Evolutionary conservation across 2,113 vertebrate species (phyloP).

Genomic region (Crotalus viridis): DNA sequence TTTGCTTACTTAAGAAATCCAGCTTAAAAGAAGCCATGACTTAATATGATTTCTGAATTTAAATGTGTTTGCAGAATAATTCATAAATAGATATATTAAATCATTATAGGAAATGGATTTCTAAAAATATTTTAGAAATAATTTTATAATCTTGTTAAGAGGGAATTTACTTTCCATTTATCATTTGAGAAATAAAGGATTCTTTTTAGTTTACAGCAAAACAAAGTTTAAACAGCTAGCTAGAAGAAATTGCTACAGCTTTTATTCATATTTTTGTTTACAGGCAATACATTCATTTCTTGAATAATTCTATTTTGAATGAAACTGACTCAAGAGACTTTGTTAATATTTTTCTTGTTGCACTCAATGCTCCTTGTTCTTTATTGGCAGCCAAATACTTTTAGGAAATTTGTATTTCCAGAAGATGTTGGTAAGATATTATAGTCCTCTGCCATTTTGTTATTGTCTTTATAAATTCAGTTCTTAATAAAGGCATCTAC

Average conservation of each 20-base stretch:
- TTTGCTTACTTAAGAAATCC: background rate
- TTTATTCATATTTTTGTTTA: conserved; percentile 23
- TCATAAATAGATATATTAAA: background rate
- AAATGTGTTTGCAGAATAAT: background rate
- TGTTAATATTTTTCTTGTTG: background rate
- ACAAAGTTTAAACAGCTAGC: conserved; percentile 24
- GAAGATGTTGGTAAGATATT: background rate
- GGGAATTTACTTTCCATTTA: background rate
- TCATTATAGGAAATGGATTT: background rate
- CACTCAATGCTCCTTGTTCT: background rate
- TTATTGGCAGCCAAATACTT: background rate
- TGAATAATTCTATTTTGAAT: background rate
- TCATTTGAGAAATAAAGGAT: conserved; percentile 25
- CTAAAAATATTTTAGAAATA: background rate
- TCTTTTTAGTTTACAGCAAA: conserved; percentile 19
- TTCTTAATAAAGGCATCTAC: fast-evolving
- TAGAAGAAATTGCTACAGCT: conserved; percentile 14
- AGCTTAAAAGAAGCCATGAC: background rate
- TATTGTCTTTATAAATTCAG: fast-evolving
- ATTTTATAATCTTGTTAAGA: conserved; percentile 10
- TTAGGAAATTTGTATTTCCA: background rate
- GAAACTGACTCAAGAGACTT: background rate
- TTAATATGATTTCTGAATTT: background rate
- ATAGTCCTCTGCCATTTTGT: background rate
- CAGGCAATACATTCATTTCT: conserved; percentile 15